These are phyloP conservation scores for Chirona hameri DNA, from an alignment of 2,888 invertebrate species.

Conservation along the genomic window DNA sequence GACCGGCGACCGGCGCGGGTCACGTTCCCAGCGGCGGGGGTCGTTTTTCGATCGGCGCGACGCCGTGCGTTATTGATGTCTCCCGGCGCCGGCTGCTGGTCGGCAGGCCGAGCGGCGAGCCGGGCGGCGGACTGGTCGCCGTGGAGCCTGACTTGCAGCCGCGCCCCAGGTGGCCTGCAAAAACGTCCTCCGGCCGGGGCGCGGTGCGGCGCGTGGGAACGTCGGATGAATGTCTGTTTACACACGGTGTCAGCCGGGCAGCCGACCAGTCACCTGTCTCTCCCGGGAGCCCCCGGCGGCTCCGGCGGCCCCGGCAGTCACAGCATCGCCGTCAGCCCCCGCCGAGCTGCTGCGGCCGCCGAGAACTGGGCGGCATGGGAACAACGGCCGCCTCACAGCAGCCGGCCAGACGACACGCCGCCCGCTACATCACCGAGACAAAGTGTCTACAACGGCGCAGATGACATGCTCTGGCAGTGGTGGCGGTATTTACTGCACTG, in stretches of 20 bases:
- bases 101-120: neutral
- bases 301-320: neutral
- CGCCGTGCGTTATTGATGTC: neutral
- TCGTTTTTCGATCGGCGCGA: neutral
- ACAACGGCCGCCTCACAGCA: neutral
- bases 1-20: neutral
- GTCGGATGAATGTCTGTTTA: neutral
- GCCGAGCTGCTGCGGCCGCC: neutral
- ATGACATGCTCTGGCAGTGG: too few species aligned
- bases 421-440: too few species aligned
- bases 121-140: neutral
- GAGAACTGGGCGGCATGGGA: neutral
- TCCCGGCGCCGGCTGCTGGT: neutral
- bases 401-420: too few species aligned
- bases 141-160: neutral
- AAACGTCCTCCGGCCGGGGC: neutral
- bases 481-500: too few species aligned
- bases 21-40: conserved; percentile 5
- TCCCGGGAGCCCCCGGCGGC: too few species aligned
- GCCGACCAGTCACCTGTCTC: neutral
- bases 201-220: conserved; percentile 3
- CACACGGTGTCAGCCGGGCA: neutral
- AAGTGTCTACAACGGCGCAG: too few species aligned
- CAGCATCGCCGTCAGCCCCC: neutral
- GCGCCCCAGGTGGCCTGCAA: neutral